Conservation (phyloP, 2,113 vertebrate species). For the Pongo pygmaeus region DNA sequence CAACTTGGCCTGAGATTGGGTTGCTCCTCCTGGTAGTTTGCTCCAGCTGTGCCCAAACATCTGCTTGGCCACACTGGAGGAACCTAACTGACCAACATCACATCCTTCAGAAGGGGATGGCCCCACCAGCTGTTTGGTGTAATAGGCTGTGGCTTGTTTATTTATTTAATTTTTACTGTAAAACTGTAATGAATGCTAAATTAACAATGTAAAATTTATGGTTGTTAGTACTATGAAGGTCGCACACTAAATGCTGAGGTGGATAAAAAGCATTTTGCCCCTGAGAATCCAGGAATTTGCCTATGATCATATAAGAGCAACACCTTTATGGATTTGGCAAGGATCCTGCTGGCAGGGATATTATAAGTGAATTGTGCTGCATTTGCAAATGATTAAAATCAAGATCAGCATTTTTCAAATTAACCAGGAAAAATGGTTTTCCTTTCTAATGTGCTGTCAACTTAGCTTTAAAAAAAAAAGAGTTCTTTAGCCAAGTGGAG, state of each 20-base stretch:
- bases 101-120: slow-evolving; percentile 25
- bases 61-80: slow-evolving; percentile 46
- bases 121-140: slow-evolving; percentile 69
- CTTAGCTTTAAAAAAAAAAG: slow-evolving; percentile 75
- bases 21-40: slow-evolving; percentile 69
- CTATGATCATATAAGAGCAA: slow-evolving; percentile 70
- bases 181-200: slow-evolving; percentile 76
- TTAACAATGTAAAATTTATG: slow-evolving; percentile 73
- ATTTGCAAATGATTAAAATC: slow-evolving; percentile 80
- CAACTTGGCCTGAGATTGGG: slow-evolving; percentile 37
- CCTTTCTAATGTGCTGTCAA: slow-evolving; percentile 68
- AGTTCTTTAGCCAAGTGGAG: slow-evolving; percentile 48
- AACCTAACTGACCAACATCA: rapidly evolving
- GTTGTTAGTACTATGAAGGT: slow-evolving; percentile 34
- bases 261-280: slow-evolving; percentile 65
- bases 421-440: slow-evolving; percentile 74
- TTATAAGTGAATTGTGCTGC: slow-evolving; percentile 81
- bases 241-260: slow-evolving; percentile 47
- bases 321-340: slow-evolving; percentile 79
- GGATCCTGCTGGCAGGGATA: slow-evolving; percentile 77
- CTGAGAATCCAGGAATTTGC: slow-evolving; percentile 78
- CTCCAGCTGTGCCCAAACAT: slow-evolving; percentile 40
- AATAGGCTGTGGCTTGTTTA: slow-evolving; percentile 30
- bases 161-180: slow-evolving; percentile 71
- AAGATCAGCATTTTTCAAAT: slow-evolving; percentile 82